phyloP scores from a whole-genome alignment of 2,888 invertebrate species.

The Agrochola lota region DNA sequence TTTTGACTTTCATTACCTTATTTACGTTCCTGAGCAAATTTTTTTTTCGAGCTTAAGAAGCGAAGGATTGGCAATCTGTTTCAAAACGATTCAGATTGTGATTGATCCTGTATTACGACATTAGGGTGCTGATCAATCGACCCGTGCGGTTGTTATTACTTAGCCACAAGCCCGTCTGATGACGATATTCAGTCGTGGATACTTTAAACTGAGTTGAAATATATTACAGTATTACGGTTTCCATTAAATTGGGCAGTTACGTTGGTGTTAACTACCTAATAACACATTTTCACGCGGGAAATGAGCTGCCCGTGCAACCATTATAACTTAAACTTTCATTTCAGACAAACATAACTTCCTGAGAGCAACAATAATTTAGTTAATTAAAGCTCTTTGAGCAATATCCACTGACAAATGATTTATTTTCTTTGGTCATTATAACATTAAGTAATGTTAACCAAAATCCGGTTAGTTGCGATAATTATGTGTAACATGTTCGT shows the following conservation, averaged over 20 bases:
- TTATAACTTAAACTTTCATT: constrained; percentile 42
- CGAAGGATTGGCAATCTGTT: too few relatives aligned
- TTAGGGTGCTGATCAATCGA: too few relatives aligned
- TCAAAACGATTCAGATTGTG: too few relatives aligned
- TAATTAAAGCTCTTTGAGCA: constrained; percentile 42
- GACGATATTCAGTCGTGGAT: not conserved
- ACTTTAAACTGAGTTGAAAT: not conserved
- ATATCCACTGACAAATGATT: constrained; percentile 50
- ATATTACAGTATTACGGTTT: not conserved
- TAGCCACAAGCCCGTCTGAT: too few relatives aligned
- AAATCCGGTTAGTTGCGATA: constrained; percentile 34
- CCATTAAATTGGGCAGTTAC: constrained; percentile 1
- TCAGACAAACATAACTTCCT: constrained; percentile 35
- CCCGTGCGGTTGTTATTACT: too few relatives aligned
- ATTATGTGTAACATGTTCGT: constrained; percentile 17
- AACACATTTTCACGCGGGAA: constrained; percentile 43
- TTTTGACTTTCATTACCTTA: too few relatives aligned
- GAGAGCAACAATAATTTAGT: constrained; percentile 9
- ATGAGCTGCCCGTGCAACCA: constrained; percentile 6
- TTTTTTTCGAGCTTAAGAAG: too few relatives aligned
- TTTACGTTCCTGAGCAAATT: too few relatives aligned
- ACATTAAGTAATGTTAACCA: constrained; percentile 37
- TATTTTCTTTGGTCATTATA: constrained; percentile 21
- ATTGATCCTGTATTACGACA: too few relatives aligned
- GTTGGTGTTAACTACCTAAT: constrained; percentile 28